A percentile compares a stretch with the other conserved stretches of the same genome.
phyloP scores from a whole-genome alignment of 2,797 vertebrate species.

The Ataeniobius toweri region DNA sequence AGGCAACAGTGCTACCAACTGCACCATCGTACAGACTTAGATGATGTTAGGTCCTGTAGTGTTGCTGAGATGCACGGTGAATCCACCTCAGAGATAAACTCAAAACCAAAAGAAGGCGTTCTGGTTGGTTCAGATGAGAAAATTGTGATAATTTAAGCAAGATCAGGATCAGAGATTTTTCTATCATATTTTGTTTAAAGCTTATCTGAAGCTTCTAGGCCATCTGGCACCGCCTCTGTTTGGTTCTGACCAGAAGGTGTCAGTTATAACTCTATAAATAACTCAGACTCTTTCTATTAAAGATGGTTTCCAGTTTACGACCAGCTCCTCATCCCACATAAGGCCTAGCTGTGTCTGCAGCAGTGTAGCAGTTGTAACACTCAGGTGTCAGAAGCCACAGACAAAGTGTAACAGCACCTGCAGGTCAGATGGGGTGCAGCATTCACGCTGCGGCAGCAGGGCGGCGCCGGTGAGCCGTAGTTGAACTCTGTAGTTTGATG shows the following conservation, averaged over 20 bases:
- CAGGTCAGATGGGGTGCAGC: not conserved
- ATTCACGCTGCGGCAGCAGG: conserved; percentile 33
- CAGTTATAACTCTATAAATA: not conserved
- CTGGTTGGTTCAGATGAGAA: not conserved
- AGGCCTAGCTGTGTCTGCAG: not conserved
- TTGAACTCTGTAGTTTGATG: conserved; percentile 44
- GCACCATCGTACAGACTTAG: too few species aligned
- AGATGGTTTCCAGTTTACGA: not conserved
- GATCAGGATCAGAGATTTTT: not conserved
- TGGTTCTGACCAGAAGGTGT: not conserved
- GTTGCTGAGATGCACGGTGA: not conserved
- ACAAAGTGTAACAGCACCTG: not conserved
- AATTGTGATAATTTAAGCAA: not conserved
- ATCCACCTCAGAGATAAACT: not conserved
- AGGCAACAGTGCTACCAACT: too few species aligned
- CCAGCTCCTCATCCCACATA: not conserved
- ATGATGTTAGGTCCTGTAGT: not conserved
- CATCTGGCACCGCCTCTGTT: not conserved
- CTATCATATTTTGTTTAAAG: not conserved
- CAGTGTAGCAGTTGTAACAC: not conserved
- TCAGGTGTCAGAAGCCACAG: not conserved
- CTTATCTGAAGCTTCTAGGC: not conserved
- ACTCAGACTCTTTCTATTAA: not conserved
- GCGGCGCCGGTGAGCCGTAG: conserved; percentile 33
- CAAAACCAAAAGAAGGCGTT: not conserved